Percentiles rank a stretch among this genome's conserved stretches.
Evolutionary conservation across 2,888 invertebrate species (phyloP).

Genomic region (Timema cristinae): DNA sequence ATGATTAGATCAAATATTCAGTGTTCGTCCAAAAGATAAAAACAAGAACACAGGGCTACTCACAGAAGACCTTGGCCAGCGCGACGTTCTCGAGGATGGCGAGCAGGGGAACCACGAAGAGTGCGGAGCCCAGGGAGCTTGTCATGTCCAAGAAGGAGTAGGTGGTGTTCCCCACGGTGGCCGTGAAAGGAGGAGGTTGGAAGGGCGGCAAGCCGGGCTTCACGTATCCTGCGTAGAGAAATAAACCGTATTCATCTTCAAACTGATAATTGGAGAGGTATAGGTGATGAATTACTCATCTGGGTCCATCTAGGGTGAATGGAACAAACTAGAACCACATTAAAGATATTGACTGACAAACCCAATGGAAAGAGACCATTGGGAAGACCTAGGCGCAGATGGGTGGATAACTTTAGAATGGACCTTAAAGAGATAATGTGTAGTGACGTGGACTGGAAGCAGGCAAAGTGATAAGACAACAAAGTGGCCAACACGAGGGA

Average conservation of each 20-base stretch:
- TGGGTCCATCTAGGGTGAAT: constrained; percentile 15
- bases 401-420: too few relatives aligned
- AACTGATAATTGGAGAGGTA: too few relatives aligned
- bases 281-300: not conserved
- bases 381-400: too few relatives aligned
- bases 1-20: too few relatives aligned
- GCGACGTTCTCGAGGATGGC: constrained; percentile 67
- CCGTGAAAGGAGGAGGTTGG: constrained; percentile 61
- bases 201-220: constrained; percentile 66
- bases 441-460: too few relatives aligned
- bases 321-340: not conserved
- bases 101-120: constrained; percentile 62
- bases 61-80: constrained; percentile 66
- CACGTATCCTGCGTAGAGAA: constrained; percentile 54
- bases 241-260: not conserved
- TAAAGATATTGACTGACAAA: too few relatives aligned
- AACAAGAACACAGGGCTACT: constrained; percentile 36
- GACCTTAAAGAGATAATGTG: too few relatives aligned
- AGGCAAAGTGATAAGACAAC: too few relatives aligned
- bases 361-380: too few relatives aligned
- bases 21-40: too few relatives aligned
- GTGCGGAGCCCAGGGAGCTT: constrained; percentile 59
- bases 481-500: too few relatives aligned
- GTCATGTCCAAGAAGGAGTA: constrained; percentile 55
- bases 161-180: constrained; percentile 54